Evolutionary conservation across 1,140 invertebrate genomes (phyloP), one percentile per base, ranked within the genome.

Genomic region (Helicoverpa zea): DNA sequence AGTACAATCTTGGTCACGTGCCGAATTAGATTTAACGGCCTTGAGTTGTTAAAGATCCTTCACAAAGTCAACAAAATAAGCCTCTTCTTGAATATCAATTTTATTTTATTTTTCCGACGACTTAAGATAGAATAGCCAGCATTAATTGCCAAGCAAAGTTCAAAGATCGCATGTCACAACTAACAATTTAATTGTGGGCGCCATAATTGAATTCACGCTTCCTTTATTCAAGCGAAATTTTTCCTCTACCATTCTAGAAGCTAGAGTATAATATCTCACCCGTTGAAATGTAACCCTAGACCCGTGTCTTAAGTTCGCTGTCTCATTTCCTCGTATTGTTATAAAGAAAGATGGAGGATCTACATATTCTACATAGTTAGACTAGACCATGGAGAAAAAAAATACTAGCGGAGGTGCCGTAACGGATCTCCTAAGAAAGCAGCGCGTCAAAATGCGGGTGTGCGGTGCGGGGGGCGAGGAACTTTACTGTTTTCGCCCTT

Each of bases 1-100:
- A 72, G 49, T 18, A 30, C 18, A 52, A 72, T 52, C 68, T 72
- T 23, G 49, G 68, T 72, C 68, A 72, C 49, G 68, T 72, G 23
- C 49, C 23, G 49, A 54, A 72, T 30, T 72, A 72, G 23, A 43
- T 72, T 11, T 54, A 2, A 29, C 23, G 18, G 13, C 58, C 58
- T 13, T 30, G 58, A 61, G 23, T 23, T 61, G 29, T 30, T 30
- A 61, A 30, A 23, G 58, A 61, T 61, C 58, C 58, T 29, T 61
- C 23, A 5, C 63, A 64, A 16, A 64, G n/a, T 47, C 35, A 47
- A 64, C 63, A 43, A 47, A 29, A 11, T 11, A 63, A 2, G 16
- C 12, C 16, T 13, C 23, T 64, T 64, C 61, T 64, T 64, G 30
- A 64, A 64, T 43, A 35, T n/a, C 23, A 23, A 23, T 23, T 23